Base-by-base conservation (phyloP, 2,888 invertebrate genomes). In the Ferdinandea cuprea region DNA sequence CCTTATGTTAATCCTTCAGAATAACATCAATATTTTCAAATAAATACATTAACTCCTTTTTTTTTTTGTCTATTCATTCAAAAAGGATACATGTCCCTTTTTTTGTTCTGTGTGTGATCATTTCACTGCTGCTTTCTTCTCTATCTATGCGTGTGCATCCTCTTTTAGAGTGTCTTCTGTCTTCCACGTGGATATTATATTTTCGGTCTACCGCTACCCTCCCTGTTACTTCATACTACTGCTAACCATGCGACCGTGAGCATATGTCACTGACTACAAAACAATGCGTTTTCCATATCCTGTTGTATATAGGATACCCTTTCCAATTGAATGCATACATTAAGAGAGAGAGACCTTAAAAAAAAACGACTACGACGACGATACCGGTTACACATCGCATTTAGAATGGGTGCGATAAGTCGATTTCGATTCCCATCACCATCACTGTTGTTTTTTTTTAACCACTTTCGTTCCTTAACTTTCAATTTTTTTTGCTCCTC, bases 261-360 rank as follows among this genome's bases (percentile, higher is more conserved):
- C 81, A 81, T 77, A 77, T 81, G 81, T 66, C 71, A 71, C 63
- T 72, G 81, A 77, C 54, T 81, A 71, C 77, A 77, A 81, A 77
- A 81, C 71, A 81, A 81, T 81, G 81, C 81, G 81, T 77, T 76
- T 71, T 63, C 68, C 56, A 59, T 44, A 32, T 25, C 65, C 30
- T 48, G 17, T n/a, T n/a, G n/a, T n/a, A n/a, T 40, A 30, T 65
- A 48, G 61, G 48, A 48, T 68, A 79, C 52, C 80, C 71, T 66
- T 81, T 71, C 69, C 81, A 81, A 76, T 59, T 81, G 81, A 81
- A 71, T 61, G 81, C 76, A 81, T 81, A 76, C 76, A 81, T 81
- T 81, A 81, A 71, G 69, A 54, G 50, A 76, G 77, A 71, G 69
- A 54, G 50, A 76, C 63, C 52, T 63, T 74, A 59, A 69, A 69